Evolutionary conservation across 1,140 invertebrate genomes (phyloP).

Genomic region (Agrypnia vestita): DNA sequence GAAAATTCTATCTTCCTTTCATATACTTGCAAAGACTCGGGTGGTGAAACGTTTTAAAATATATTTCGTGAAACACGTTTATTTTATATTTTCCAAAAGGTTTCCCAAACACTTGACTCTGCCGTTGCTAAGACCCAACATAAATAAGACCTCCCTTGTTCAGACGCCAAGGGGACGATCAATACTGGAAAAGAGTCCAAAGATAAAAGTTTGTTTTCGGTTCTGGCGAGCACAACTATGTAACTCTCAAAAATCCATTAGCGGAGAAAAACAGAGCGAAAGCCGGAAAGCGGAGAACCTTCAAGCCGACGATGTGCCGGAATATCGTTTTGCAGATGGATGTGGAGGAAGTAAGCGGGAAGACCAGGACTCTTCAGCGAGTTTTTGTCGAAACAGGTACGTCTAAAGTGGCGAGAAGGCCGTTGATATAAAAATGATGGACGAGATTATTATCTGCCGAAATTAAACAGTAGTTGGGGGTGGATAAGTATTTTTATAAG

Average conservation of each 20-base stretch:
- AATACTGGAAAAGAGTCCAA: conserved; percentile 13
- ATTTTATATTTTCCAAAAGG: not conserved
- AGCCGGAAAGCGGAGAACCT: conserved; percentile 3
- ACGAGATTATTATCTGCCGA: no score
- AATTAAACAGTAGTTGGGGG: no score
- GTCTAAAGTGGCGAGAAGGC: no score
- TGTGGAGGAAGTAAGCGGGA: not conserved
- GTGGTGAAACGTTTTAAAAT: no score
- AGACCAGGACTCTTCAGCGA: not conserved
- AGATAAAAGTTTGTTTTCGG: conserved; percentile 57
- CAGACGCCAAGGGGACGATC: not conserved
- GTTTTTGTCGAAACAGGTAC: no score
- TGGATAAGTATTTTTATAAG: no score
- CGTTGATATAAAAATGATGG: no score
- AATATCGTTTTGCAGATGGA: not conserved
- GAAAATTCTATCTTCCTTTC: no score
- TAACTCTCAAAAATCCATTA: conserved; percentile 61
- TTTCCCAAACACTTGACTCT: not conserved
- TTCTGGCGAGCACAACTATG: conserved; percentile 44
- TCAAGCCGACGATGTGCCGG: conserved; percentile 8
- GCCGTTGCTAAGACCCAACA: not conserved
- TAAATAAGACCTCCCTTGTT: conserved; percentile 9
- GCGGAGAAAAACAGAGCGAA: conserved; percentile 37
- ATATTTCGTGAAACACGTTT: no score
- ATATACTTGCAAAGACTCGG: no score